Evolutionary conservation across 2,888 invertebrate genomes (phyloP).

Genomic region (Rotaria sp.): DNA sequence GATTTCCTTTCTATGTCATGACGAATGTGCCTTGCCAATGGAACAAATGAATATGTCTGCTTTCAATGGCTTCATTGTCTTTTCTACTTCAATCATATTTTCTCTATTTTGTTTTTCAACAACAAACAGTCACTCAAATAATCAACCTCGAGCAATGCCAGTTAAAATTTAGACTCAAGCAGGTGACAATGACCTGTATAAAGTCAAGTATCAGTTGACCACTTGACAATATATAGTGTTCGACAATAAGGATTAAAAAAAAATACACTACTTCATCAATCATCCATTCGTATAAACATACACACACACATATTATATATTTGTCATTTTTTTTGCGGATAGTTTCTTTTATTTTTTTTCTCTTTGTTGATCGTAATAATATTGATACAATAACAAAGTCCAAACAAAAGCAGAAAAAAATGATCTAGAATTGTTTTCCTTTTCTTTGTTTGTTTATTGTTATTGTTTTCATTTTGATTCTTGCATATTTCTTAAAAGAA

Average conservation of each 20-base stretch:
- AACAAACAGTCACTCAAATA: not conserved
- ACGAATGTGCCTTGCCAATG: not conserved
- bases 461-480: not conserved
- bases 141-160: not conserved
- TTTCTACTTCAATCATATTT: not conserved
- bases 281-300: not conserved
- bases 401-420: not conserved
- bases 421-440: not conserved
- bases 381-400: conserved; percentile 5
- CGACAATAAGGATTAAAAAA: not conserved
- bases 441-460: not conserved
- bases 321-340: not conserved
- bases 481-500: conserved; percentile 74
- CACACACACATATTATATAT: not conserved
- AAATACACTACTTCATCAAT: not conserved
- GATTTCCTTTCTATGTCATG: not conserved
- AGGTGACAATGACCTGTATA: not conserved
- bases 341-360: not conserved
- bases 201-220: conserved; percentile 6
- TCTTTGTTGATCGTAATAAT: not conserved
- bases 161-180: not conserved
- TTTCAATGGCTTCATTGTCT: not conserved
- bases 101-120: not conserved
- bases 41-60: not conserved
- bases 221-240: not conserved